A percentile compares a stretch with the other conserved stretches of the same genome.
Conservation (phyloP, 1,140 invertebrate genomes). For the Drosophila obscura region DNA sequence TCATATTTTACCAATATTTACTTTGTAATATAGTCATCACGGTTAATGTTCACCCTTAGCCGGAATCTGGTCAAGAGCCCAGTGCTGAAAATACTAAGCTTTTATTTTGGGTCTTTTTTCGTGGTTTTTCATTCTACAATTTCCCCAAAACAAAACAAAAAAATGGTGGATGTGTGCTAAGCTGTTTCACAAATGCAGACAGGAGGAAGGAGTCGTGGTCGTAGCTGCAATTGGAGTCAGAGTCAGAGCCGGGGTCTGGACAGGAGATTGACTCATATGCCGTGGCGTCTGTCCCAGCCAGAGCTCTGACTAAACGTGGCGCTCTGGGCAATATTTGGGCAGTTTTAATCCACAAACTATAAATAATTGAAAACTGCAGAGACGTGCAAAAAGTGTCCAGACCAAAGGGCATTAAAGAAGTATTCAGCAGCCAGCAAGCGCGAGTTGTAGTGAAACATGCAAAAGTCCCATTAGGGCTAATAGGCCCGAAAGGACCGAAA, state of each 20-base stretch:
- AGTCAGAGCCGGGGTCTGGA: background rate
- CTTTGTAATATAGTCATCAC: no score
- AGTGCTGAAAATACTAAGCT: no score
- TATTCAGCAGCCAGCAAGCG: conserved; percentile 32
- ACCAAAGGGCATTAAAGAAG: conserved; percentile 28
- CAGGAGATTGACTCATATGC: conserved; percentile 61
- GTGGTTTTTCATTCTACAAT: no score
- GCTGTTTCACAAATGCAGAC: no score
- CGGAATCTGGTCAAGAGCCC: no score
- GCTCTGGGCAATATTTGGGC: conserved; percentile 55
- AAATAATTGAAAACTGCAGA: conserved; percentile 73
- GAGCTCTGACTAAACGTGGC: conserved; percentile 14
- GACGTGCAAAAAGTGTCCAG: conserved; percentile 64
- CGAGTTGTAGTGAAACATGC: conserved; percentile 66
- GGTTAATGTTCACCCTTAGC: no score
- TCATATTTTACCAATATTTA: no score
- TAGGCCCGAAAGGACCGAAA: conserved; percentile 64
- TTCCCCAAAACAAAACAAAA: no score
- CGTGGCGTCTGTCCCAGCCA: conserved; percentile 12
- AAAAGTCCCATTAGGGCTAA: conserved; percentile 73
- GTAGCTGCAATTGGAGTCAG: conserved; percentile 1
- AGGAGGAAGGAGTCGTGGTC: no score
- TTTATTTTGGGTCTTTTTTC: no score
- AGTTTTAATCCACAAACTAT: conserved; percentile 74
- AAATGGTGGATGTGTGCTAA: no score